Base-by-base conservation (phyloP, 2,113 vertebrate species). In the Cricetomys ansorgei region DNA sequence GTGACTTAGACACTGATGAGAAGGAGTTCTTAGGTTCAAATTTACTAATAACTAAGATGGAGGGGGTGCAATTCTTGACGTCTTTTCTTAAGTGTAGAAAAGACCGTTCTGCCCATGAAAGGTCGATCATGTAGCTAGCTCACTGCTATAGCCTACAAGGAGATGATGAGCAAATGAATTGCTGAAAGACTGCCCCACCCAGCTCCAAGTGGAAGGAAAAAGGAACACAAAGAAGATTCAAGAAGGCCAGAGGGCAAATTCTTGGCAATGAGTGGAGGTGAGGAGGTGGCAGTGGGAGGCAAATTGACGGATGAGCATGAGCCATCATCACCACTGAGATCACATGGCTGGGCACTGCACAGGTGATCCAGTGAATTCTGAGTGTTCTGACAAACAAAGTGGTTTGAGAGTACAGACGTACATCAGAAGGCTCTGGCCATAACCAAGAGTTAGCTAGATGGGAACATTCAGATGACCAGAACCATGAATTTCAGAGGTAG, bases 231-330 rank as follows among this genome's bases (percentile, higher is more conserved):
- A 88, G 87, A 85, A 67, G 89, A 96, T 17, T 13, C 31, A 76
- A 94, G 87, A 76, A 62, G 15, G 85, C 69, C 86, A 95, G 85
- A 92, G 88, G 75, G 65, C 80, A 81, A 62, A 81, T 37, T 80
- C 92, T 93, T 96, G 96, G 90, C 84, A 62, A 95, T 59, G 70
- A 91, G 72, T 57, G n/a, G 9, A 34, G 50, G 11, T 62, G 93
- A 96, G 76, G 94, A 95, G 96, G 92, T 72, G 40, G 91, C 19
- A 57, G 92, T 93, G n/a, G 95, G 92, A 92, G 48, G 43, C 19
- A n/a, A 48, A 57, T 34, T 93, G 70, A 85, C 25, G 59, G 55
- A 75, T 65, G 21, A 88, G 9, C 37, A 53, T 94, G 84, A 95
- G 75, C 89, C 92, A 40, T 76, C 79, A 34, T 67, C 84, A 25